Evolutionary conservation across 2,888 invertebrate species (phyloP), one percentile per base, ranked within the genome.

Genomic region (Corythucha ciliata): DNA sequence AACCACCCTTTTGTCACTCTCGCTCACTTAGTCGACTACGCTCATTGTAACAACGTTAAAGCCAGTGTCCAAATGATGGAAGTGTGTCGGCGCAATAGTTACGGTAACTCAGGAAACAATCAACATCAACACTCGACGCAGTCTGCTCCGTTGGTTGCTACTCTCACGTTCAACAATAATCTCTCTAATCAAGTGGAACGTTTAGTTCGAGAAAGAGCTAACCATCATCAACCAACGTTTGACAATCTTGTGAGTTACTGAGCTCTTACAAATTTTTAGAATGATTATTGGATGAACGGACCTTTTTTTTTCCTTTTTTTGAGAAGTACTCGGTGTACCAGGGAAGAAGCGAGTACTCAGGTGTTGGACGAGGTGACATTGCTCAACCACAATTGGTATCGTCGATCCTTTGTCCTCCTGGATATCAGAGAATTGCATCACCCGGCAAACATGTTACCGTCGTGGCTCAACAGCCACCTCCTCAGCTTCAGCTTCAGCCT

Each of bases 31-130:
- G 85, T 92, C 4, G 94, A 96, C 70, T 96, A 93, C 71, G 91
- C 92, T 12, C 93, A 94, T 67, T 93, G 93, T 69, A 89, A 90
- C 72, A 93, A 92, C 70, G 93, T 94, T 21, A 94, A 96, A 70
- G 90, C 93, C 20, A 91, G 91, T 64, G 91, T 94, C 16, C 91
- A 93, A 69, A 93, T 94, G 86, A 96, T 96, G 94, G 94, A 96
- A 45, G 77, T 77, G 62, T 75, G 83, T 69, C 68, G 80, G 63
- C 71, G 74, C 62, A 73, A 67, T 66, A 69, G 71, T 56, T 69
- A 68, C 26, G 32, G 67, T 61, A 68, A 66, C 60, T 66, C 66
- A 54, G 62, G 69, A 21, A 62, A 68, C 46, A 61, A 71, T 26
- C 74, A 77, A 64, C 75, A 76, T 63, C 75, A 76, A 64, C 65